Base-by-base conservation (phyloP, 2,888 invertebrate species). In the Lasioglossum vierecki region DNA sequence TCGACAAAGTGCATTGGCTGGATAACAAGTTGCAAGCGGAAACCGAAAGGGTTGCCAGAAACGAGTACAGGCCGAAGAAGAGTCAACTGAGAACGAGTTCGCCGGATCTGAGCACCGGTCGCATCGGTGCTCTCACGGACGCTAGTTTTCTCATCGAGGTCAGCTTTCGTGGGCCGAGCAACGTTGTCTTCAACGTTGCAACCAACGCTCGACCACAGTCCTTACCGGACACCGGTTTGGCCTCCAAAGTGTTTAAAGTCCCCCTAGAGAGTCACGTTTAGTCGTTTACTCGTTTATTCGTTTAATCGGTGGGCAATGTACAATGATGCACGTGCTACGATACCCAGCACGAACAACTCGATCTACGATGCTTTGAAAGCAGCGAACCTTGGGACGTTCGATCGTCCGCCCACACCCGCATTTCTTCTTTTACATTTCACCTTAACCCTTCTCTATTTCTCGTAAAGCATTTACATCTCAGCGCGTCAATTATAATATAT, bases 1-100 rank as follows among this genome's bases (percentile, higher is more conserved):
- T 97, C 35, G 97, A 97, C 90, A 96, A 97, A 88, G 95, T 96
- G 35, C 96, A 96, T 71, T 96, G 96, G 96, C 91, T 96, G 80
- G 96, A 96, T 86, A 96, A 96, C 88, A 95, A 96, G 85, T 90
- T 95, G 75, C 95, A 96, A 87, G 94, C 95, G n/a, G 95, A 96
- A 86, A 93, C 94, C 46, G 95, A 95, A 77, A 92, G 92, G 39
- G 94, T 94, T 75, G 91, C 94, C 88, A 95, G 96, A 87, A 96
- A 95, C 85, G 96, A 96, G 85, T 95, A 95, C 79, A 95, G 96
- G 68, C 93, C 96, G 73, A 96, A 96, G 88, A 96, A 96, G 88
- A 96, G 96, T 84, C 95, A 96, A 82, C 91, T 96, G 44, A 94
- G 97, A 79, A 96, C 96, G 8, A 96, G 96, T 90, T 96, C 96